phyloP scores from a whole-genome alignment of 2,113 vertebrate species.

The Paedocypris sp. region DNA sequence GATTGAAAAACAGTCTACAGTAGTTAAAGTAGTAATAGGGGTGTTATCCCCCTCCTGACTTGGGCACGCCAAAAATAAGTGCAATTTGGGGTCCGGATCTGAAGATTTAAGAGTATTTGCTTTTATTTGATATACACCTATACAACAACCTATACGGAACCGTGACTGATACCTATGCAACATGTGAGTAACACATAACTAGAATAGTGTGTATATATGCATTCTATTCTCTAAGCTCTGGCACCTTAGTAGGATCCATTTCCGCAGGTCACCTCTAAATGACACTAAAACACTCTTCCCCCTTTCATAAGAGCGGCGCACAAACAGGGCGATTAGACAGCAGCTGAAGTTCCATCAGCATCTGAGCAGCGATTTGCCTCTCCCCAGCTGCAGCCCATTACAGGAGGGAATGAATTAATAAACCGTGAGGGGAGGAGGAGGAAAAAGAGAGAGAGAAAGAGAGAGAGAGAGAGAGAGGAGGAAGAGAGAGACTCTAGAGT shows the following conservation, averaged over 20 bases:
- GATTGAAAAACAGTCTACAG: too few relatives aligned
- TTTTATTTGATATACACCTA: too few relatives aligned
- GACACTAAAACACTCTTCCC: slow-evolving; percentile 29
- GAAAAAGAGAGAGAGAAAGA: background rate
- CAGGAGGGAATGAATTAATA: slow-evolving; percentile 45
- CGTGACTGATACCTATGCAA: too few relatives aligned
- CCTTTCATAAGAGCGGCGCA: slow-evolving; percentile 27
- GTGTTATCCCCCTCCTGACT: too few relatives aligned
- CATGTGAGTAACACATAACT: slow-evolving; percentile 33
- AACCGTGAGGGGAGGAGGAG: slow-evolving; percentile 25
- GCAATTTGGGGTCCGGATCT: too few relatives aligned
- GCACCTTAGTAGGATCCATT: slow-evolving; percentile 27
- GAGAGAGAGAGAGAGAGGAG: background rate
- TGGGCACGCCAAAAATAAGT: too few relatives aligned
- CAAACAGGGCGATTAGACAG: slow-evolving; percentile 40
- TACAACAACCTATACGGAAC: too few relatives aligned
- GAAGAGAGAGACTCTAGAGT: background rate
- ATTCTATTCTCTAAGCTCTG: slow-evolving; percentile 28
- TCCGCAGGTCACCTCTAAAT: slow-evolving; percentile 32
- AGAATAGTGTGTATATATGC: too few relatives aligned
- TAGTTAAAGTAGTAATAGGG: too few relatives aligned
- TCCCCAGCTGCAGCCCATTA: slow-evolving; percentile 42
- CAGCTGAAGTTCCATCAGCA: slow-evolving; percentile 32
- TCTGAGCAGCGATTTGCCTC: slow-evolving; percentile 13
- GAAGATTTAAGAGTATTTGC: too few relatives aligned